Conservation (phyloP, 2,888 invertebrate genomes). For the Tipula vernalis region DNA sequence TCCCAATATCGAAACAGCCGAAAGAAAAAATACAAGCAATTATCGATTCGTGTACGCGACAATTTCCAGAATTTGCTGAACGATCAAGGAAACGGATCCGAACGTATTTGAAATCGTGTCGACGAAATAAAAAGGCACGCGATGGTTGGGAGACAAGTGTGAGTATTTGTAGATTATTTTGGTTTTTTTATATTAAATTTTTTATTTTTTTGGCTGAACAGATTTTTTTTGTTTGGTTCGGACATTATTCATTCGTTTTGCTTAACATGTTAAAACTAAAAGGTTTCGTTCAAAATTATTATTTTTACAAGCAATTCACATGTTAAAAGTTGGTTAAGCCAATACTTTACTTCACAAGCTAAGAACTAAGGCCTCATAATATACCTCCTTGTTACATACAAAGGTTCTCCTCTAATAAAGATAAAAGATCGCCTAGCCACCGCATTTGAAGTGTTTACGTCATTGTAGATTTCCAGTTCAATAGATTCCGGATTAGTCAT, state of each 20-base stretch:
- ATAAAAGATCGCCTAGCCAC: too few relatives aligned
- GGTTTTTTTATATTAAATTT: background rate
- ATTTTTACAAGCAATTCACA: too few relatives aligned
- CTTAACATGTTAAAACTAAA: background rate
- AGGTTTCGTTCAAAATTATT: too few relatives aligned
- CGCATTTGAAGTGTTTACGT: too few relatives aligned
- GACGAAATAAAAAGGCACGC: slow-evolving; percentile 84
- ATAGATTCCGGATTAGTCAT: too few relatives aligned
- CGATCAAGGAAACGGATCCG: slow-evolving; percentile 87
- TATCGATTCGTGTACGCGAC: slow-evolving; percentile 91
- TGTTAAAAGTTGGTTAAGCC: too few relatives aligned
- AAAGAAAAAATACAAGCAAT: slow-evolving; percentile 97
- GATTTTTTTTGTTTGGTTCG: background rate
- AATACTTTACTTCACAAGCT: too few relatives aligned
- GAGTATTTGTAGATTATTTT: slow-evolving; percentile 33
- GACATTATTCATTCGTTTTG: background rate
- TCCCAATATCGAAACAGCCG: slow-evolving; percentile 94
- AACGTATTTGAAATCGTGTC: slow-evolving; percentile 90
- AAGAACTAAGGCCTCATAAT: too few relatives aligned
- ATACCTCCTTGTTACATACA: too few relatives aligned
- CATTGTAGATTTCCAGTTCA: too few relatives aligned
- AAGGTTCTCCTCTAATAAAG: too few relatives aligned
- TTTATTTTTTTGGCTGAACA: slow-evolving; percentile 5
- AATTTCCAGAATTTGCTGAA: slow-evolving; percentile 94
- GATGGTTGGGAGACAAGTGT: slow-evolving; percentile 84